Percentiles rank a stretch among this genome's conserved stretches.
Evolutionary conservation across 2,113 vertebrate species (phyloP).

Genomic region (Mugil cephalus): DNA sequence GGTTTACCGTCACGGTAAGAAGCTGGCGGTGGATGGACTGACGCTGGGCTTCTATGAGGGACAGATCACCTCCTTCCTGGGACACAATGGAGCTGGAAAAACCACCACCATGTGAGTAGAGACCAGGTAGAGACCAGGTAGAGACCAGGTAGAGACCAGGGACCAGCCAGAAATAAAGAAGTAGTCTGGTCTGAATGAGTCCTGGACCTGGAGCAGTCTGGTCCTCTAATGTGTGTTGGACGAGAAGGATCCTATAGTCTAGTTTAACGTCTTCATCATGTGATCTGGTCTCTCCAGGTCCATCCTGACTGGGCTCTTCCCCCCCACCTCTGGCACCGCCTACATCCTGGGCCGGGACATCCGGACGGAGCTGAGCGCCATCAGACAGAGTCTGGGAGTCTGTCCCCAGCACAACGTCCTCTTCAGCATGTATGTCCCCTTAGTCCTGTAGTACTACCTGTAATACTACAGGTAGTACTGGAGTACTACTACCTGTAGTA

Average conservation of each 20-base stretch:
- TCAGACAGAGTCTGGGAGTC: constrained; percentile 94
- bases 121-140: not conserved
- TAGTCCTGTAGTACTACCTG: too few relatives aligned
- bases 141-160: not conserved
- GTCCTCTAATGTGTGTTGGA: too few relatives aligned
- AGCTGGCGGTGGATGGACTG: constrained; percentile 94
- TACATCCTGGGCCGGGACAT: constrained; percentile 97
- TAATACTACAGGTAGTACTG: too few relatives aligned
- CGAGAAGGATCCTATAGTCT: too few relatives aligned
- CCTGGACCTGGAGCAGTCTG: too few relatives aligned
- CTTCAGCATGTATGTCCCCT: constrained; percentile 92
- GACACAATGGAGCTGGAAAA: constrained; percentile 98
- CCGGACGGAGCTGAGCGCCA: constrained; percentile 89
- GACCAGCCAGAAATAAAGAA: too few relatives aligned
- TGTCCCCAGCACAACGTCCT: constrained; percentile 98
- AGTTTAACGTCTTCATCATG: too few relatives aligned
- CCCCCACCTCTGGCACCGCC: constrained; percentile 95
- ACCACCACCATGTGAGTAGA: constrained; percentile 96
- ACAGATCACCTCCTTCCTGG: constrained; percentile 97
- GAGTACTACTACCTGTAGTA: too few relatives aligned
- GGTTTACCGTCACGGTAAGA: constrained; percentile 94
- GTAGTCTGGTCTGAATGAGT: too few relatives aligned
- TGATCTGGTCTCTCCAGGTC: constrained; percentile 86
- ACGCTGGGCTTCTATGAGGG: constrained; percentile 97
- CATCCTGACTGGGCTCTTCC: constrained; percentile 95